phyloP scores from a whole-genome alignment of 2,888 invertebrate species.

The Notodonta dromedarius region DNA sequence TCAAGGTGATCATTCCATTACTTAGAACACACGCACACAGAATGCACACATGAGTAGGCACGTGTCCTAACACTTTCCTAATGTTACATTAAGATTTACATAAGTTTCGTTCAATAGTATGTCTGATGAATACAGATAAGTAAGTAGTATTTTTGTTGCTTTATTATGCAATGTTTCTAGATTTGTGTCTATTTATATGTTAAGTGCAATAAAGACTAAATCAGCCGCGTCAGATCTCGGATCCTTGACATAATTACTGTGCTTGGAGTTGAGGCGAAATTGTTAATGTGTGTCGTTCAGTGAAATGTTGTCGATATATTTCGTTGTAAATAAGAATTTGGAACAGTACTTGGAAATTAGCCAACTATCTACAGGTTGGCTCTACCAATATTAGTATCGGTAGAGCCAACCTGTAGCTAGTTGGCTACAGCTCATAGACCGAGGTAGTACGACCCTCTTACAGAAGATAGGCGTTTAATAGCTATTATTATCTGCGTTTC shows the following conservation, averaged over 20 bases:
- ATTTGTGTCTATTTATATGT: neutral
- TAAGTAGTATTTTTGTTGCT: neutral
- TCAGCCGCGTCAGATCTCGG: neutral
- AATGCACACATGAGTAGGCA: neutral
- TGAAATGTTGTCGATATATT: no score
- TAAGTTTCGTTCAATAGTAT: neutral
- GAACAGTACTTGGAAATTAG: no score
- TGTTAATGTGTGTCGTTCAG: neutral
- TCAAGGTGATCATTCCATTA: neutral
- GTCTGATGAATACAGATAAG: neutral
- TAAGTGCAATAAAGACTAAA: neutral
- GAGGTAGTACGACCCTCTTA: no score
- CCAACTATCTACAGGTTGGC: no score
- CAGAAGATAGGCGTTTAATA: no score
- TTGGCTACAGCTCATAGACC: no score
- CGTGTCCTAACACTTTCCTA: neutral
- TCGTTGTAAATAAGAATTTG: no score
- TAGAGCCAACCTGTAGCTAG: no score
- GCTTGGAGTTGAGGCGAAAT: neutral
- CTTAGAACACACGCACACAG: neutral
- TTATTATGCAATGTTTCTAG: neutral
- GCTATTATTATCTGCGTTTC: no score
- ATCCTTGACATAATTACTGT: neutral
- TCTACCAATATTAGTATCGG: no score
- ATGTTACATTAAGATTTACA: neutral